Evolutionary conservation across 2,113 vertebrate genomes (phyloP).

Genomic region (Pycnonotus jocosus): DNA sequence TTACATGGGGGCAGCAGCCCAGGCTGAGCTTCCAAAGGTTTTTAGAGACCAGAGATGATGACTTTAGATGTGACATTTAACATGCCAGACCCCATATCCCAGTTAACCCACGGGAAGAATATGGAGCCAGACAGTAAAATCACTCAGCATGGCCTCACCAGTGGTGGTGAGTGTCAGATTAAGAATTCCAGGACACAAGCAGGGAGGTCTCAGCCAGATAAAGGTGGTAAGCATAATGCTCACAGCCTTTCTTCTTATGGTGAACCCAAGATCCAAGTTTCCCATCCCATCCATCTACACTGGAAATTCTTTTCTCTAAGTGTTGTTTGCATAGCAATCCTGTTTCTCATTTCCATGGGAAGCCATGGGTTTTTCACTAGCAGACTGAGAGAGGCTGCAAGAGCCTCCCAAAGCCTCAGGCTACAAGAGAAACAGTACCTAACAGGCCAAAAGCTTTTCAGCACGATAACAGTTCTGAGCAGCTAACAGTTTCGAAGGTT

Average conservation of each 20-base stretch:
- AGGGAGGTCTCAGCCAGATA: not conserved
- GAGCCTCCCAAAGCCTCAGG: not conserved
- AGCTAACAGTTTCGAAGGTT: not conserved
- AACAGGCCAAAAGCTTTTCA: not conserved
- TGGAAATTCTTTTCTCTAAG: not conserved
- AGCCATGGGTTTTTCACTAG: not conserved
- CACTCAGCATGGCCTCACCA: not conserved
- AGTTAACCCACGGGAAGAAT: not conserved
- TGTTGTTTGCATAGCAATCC: not conserved
- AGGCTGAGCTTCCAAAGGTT: not conserved
- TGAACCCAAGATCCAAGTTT: not conserved
- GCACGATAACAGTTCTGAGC: not conserved
- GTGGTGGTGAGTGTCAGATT: fast-evolving
- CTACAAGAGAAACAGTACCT: not conserved
- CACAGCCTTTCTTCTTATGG: not conserved
- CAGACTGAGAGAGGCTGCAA: not conserved
- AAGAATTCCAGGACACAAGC: not conserved
- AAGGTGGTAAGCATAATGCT: not conserved
- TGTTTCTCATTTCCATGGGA: not conserved
- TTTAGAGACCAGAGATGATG: fast-evolving
- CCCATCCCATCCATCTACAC: not conserved
- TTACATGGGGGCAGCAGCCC: not conserved
- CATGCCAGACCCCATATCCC: not conserved
- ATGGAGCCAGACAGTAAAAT: not conserved
- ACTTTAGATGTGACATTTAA: fast-evolving